These are phyloP conservation scores for Anas platyrhynchos DNA, from an alignment of 2,113 vertebrate species.

Conservation along the genomic window DNA sequence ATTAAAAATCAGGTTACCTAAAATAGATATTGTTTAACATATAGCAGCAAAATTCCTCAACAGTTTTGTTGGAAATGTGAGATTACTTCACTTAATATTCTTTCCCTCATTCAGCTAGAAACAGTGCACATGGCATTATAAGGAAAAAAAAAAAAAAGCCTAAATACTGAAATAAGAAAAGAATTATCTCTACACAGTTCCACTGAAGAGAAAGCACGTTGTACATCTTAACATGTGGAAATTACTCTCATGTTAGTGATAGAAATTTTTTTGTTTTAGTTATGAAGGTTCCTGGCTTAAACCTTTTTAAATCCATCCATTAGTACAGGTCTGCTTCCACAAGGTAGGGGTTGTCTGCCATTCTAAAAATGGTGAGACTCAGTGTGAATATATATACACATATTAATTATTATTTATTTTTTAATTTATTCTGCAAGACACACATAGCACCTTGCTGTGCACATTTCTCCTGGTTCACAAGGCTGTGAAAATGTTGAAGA, in stretches of 20 bases:
- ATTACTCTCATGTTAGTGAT: not conserved
- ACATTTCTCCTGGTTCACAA: not conserved
- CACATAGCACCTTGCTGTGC: not conserved
- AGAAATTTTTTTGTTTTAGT: not conserved
- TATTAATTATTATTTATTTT: no score
- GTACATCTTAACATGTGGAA: not conserved
- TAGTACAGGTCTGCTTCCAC: not conserved
- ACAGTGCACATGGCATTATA: fast-evolving
- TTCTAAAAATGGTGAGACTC: not conserved
- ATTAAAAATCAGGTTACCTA: not conserved
- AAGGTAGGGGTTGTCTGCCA: not conserved
- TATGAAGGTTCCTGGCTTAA: not conserved
- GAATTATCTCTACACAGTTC: not conserved
- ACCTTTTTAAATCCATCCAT: not conserved
- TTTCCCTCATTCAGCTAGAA: not conserved
- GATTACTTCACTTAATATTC: not conserved
- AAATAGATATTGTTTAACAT: not conserved
- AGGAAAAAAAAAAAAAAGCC: not conserved
- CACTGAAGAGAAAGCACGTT: not conserved
- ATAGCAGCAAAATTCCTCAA: slow-evolving; percentile 7
- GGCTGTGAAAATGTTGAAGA: fast-evolving
- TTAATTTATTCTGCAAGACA: not conserved
- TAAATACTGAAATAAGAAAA: not conserved
- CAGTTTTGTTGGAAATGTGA: not conserved
- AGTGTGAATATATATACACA: not conserved